Evolutionary conservation across 2,888 invertebrate species (phyloP).

Genomic region (Nemoura dubitans): DNA sequence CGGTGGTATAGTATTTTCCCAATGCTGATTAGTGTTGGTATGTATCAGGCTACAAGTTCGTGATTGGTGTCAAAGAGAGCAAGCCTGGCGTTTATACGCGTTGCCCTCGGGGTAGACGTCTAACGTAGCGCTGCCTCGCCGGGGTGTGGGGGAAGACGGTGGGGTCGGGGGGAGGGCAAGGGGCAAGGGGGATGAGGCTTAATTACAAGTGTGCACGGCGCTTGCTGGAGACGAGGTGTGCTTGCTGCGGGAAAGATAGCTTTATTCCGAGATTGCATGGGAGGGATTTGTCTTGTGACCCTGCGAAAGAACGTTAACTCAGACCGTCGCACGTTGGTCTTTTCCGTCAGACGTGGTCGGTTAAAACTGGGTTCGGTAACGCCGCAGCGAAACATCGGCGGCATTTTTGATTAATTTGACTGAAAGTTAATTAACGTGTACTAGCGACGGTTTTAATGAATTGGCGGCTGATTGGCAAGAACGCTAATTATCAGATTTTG

Average conservation of each 20-base stretch:
- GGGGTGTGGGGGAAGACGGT: too few species aligned
- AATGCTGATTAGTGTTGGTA: neutral
- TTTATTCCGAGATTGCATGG: slow-evolving; percentile 33
- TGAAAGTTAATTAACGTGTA: neutral
- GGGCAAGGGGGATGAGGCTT: slow-evolving; percentile 19
- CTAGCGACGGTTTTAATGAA: neutral
- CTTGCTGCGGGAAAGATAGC: neutral
- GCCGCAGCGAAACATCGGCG: neutral
- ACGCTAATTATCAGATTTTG: neutral
- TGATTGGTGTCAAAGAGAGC: neutral
- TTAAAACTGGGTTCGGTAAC: neutral
- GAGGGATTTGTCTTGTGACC: slow-evolving; percentile 39
- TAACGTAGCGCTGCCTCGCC: neutral
- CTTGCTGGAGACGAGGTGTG: neutral
- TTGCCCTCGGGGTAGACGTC: neutral
- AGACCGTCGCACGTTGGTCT: neutral
- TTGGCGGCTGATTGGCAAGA: neutral
- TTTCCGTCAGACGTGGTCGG: neutral
- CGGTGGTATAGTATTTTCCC: neutral
- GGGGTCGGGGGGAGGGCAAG: too few species aligned
- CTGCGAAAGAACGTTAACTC: slow-evolving; percentile 30
- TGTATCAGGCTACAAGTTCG: neutral
- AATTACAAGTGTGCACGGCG: slow-evolving; percentile 35
- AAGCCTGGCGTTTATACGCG: neutral
- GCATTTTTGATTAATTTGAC: slow-evolving; percentile 1